Base-by-base conservation (phyloP, 2,113 vertebrate genomes). In the Nestor notabilis region DNA sequence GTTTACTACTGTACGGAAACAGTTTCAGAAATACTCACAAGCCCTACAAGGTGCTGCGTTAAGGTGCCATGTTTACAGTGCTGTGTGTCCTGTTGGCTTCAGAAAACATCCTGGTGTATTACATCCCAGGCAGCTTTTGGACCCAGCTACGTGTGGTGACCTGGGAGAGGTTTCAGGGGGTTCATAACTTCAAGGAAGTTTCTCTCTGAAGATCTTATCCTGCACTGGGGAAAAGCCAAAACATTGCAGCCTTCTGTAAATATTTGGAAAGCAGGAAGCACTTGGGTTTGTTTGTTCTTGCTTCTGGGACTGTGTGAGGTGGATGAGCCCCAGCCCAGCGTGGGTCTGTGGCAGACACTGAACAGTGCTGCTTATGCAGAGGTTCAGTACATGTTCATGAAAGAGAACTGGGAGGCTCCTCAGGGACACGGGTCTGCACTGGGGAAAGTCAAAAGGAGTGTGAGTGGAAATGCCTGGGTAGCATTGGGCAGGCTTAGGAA, bases 351-450 rank as follows among this genome's bases (percentile, higher is more conserved):
- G 52, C 69, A 44, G 52, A 5, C 20, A 1, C 1, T 8, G 29
- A 31, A 1, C 53, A 9, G 25, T 37, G 37, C 55, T 29, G 72
- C 7, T 25, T 5, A 0, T 10, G 52, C 50, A 10, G 44, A 58
- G 16, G 9, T 29, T 9, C 17, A 3, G 58, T 11, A 7, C 7
- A 0, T 5, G 65, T 15, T 39, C 31, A 0, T 27, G 37, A 8
- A 27, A 5, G 19, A 14, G 56, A 41, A 10, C 2, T 11, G 21
- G 50, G 55, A 68, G 43, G 31, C 13, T 37, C 46, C 46, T 14
- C 24, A 11, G 61, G 37, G 65, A 35, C 49, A 33, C 1, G 1
- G 75, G 25, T 50, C 61, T 52, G 7, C 71, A 27, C 3, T 4
- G 17, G 43, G 47, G 68, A 28, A 8, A n/a, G 29, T n/a, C 21